phyloP scores from a whole-genome alignment of 2,797 vertebrate genomes.

The Labeo calbasu region DNA sequence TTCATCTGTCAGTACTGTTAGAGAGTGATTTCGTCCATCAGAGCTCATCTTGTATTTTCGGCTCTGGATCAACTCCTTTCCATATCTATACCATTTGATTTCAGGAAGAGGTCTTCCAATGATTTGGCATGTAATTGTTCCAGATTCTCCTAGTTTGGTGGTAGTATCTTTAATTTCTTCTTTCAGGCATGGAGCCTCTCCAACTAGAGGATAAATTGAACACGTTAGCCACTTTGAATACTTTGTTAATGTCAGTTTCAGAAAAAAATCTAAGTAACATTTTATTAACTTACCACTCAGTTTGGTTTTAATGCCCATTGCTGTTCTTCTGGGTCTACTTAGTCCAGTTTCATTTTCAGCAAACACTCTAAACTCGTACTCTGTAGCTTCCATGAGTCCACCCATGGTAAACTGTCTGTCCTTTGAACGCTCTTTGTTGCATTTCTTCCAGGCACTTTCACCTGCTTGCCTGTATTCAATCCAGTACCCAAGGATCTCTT shows the following conservation, averaged over 20 bases:
- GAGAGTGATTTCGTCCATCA: slow-evolving; percentile 93
- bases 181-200: slow-evolving; percentile 90
- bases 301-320: slow-evolving; percentile 97
- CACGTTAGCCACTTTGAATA: slow-evolving; percentile 13
- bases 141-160: slow-evolving; percentile 91
- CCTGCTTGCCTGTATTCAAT: slow-evolving; percentile 94
- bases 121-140: slow-evolving; percentile 91
- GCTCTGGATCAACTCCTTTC: slow-evolving; percentile 94
- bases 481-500: slow-evolving; percentile 98
- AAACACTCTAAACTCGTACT: slow-evolving; percentile 96
- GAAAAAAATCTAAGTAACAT: slow-evolving; percentile 7
- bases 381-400: slow-evolving; percentile 93
- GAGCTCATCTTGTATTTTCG: slow-evolving; percentile 99
- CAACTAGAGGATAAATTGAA: slow-evolving; percentile 78
- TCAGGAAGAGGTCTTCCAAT: slow-evolving; percentile 96
- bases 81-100: slow-evolving; percentile 97
- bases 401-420: slow-evolving; percentile 96
- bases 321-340: slow-evolving; percentile 93
- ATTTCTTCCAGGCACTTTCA: slow-evolving; percentile 97
- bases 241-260: neutral
- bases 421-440: slow-evolving; percentile 93
- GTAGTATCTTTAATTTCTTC: slow-evolving; percentile 90
- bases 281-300: slow-evolving; percentile 87
- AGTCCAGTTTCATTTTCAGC: slow-evolving; percentile 95
- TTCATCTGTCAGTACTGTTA: slow-evolving; percentile 92